Evolutionary conservation across 2,113 vertebrate genomes (phyloP).

Genomic region (Emydura subglobosa): DNA sequence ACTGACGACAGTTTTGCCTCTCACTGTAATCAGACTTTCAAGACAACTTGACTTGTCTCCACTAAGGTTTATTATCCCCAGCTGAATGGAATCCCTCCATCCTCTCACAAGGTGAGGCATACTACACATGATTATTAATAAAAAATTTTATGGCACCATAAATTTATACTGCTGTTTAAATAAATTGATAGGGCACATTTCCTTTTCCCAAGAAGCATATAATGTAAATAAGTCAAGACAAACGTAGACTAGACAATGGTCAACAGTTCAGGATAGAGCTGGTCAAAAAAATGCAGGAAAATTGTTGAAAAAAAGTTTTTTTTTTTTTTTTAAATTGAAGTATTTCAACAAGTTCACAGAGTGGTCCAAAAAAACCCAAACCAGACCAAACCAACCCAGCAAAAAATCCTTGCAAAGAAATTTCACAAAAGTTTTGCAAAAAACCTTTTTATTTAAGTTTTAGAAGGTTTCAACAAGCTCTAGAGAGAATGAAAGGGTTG

Average conservation of each 20-base stretch:
- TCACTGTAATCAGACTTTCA: not conserved
- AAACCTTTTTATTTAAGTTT: no score
- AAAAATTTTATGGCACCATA: not conserved
- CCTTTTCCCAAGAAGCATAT: not conserved
- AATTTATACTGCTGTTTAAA: rapidly evolving
- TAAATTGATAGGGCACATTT: rapidly evolving
- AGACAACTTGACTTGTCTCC: not conserved
- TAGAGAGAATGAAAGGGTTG: no score
- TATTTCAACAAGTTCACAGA: not conserved
- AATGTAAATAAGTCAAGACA: not conserved
- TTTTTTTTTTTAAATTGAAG: not conserved
- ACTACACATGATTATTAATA: not conserved
- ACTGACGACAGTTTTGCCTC: not conserved
- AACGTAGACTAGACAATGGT: not conserved
- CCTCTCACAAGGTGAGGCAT: rapidly evolving
- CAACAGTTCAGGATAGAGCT: not conserved
- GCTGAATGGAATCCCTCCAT: not conserved
- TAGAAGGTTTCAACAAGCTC: no score
- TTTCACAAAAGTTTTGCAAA: not conserved
- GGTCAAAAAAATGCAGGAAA: not conserved
- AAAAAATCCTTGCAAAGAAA: not conserved
- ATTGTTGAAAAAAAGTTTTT: rapidly evolving
- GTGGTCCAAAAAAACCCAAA: not conserved
- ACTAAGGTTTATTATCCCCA: no score
- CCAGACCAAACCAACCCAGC: not conserved